phyloP scores from a whole-genome alignment of 2,888 invertebrate species.

The Apantesis nais region DNA sequence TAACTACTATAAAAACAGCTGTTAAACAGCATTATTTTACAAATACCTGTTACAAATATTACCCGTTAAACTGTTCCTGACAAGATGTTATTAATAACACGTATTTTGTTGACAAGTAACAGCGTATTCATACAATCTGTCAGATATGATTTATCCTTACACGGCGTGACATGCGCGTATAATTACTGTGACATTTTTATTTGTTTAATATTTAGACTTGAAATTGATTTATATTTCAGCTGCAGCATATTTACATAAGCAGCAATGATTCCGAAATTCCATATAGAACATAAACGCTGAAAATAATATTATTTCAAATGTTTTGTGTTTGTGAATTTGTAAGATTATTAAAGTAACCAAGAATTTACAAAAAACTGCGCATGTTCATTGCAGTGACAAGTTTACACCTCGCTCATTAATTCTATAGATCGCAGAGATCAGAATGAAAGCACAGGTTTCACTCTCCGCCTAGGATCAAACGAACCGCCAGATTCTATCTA shows the following conservation, averaged over 20 bases:
- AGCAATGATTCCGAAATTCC: neutral
- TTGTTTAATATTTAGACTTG: slow-evolving; percentile 12
- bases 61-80: slow-evolving; percentile 37
- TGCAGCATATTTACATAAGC: too few relatives aligned
- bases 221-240: neutral
- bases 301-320: too few relatives aligned
- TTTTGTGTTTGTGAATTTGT: neutral
- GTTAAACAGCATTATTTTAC: slow-evolving; percentile 30
- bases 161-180: slow-evolving; percentile 40
- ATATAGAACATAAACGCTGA: too few relatives aligned
- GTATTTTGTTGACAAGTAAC: slow-evolving; percentile 35
- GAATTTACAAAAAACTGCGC: slow-evolving; percentile 13
- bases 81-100: slow-evolving; percentile 44
- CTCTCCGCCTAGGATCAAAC: slow-evolving; percentile 52
- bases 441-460: slow-evolving; percentile 54
- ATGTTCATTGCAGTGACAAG: slow-evolving; percentile 34
- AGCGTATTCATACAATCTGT: slow-evolving; percentile 46
- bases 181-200: slow-evolving; percentile 35
- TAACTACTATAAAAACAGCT: slow-evolving; percentile 43
- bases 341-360: neutral
- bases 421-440: slow-evolving; percentile 59
- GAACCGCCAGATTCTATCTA: slow-evolving; percentile 53
- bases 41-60: slow-evolving; percentile 23
- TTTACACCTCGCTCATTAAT: slow-evolving; percentile 62
- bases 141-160: slow-evolving; percentile 48